Conservation (phyloP, 2,797 vertebrate species). For the Coreius guichenoti region DNA sequence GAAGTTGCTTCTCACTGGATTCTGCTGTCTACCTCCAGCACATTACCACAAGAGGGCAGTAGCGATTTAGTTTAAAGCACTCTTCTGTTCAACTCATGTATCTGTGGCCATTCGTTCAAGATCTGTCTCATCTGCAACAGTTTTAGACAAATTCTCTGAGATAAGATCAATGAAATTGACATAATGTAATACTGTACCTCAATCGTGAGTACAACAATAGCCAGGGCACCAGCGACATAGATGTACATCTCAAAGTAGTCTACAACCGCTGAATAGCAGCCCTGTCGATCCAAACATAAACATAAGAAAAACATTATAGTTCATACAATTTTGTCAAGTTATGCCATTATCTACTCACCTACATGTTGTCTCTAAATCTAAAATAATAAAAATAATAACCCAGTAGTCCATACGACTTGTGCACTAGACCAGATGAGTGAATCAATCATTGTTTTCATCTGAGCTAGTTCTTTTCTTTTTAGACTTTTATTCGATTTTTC, state of each 20-base stretch:
- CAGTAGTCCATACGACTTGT: not conserved
- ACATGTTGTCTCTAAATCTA: not conserved
- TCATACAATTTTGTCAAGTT: not conserved
- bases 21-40: not conserved
- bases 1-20: not conserved
- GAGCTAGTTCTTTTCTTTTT: too few relatives aligned
- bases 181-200: constrained; percentile 78
- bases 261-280: constrained; percentile 92
- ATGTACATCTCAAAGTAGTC: constrained; percentile 93
- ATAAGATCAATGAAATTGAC: not conserved
- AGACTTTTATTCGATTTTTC: too few relatives aligned
- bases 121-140: not conserved
- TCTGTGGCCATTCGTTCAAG: not conserved
- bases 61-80: not conserved
- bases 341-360: not conserved
- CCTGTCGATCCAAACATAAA: constrained; percentile 72
- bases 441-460: too few relatives aligned
- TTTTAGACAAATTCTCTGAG: not conserved
- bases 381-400: not conserved
- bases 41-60: constrained; percentile 50
- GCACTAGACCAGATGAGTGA: not conserved
- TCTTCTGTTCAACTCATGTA: not conserved
- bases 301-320: not conserved
- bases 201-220: constrained; percentile 91
- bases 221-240: constrained; percentile 91